Evolutionary conservation across 2,888 invertebrate genomes (phyloP).

Genomic region (Agrotis segetum): DNA sequence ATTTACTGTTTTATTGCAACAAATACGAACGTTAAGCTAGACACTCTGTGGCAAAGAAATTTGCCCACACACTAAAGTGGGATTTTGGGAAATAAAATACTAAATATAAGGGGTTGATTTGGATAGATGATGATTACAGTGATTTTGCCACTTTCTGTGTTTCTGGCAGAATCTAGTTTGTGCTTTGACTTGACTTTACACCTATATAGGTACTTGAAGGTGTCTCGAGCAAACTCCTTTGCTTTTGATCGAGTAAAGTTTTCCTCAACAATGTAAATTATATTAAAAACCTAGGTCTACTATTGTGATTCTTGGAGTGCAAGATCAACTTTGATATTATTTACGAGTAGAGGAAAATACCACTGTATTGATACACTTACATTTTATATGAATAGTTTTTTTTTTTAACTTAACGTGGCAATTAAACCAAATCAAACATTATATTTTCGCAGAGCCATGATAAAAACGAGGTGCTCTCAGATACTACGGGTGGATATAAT

Average conservation of each 20-base stretch:
- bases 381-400: background rate
- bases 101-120: background rate
- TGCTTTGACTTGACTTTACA: too few species aligned
- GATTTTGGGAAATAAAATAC: background rate
- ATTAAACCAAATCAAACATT: background rate
- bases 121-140: background rate
- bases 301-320: background rate
- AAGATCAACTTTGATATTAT: slow-evolving; percentile 2
- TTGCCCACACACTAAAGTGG: background rate
- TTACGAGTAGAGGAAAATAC: slow-evolving; percentile 11
- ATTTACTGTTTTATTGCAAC: slow-evolving; percentile 1
- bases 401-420: background rate
- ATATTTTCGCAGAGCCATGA: background rate
- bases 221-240: too few species aligned
- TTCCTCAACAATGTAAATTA: background rate
- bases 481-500: too few species aligned
- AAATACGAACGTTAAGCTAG: background rate
- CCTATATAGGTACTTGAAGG: too few species aligned
- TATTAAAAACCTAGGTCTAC: background rate
- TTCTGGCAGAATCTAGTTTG: background rate
- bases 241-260: background rate
- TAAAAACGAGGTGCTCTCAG: background rate
- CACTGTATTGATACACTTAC: background rate
- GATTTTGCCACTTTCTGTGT: background rate
- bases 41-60: background rate